These are phyloP conservation scores for Anisognathus igniventris DNA, from an alignment of 2,797 vertebrate species.

Conservation along the genomic window DNA sequence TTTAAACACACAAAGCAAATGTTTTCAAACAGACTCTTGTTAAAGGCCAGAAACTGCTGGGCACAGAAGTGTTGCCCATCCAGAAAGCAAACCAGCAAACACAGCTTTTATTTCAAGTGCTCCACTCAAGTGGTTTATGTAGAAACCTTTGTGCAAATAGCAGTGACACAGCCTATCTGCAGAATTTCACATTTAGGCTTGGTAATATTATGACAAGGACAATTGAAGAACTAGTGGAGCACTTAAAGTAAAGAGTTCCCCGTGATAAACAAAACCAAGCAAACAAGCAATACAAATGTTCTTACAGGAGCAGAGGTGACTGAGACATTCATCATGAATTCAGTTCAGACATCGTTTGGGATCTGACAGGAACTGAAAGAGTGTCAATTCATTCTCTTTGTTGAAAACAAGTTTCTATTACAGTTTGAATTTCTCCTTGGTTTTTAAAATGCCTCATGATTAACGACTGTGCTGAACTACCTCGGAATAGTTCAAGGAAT, in stretches of 20 bases:
- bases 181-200: neutral
- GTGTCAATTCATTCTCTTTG: neutral
- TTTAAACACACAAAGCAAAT: neutral
- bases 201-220: neutral
- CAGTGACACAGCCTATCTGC: neutral
- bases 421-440: neutral
- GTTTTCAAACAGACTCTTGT: neutral
- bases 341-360: neutral
- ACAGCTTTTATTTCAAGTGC: conserved; percentile 35
- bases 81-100: conserved; percentile 17
- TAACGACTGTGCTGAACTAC: neutral
- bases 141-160: neutral
- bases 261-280: neutral
- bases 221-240: neutral
- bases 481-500: neutral
- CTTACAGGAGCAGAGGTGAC: neutral
- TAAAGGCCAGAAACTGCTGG: conserved; percentile 13
- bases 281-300: neutral
- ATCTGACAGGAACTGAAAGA: conserved; percentile 25
- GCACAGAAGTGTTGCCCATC: neutral
- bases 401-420: neutral
- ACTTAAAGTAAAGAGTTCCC: neutral
- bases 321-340: conserved; percentile 3
- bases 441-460: neutral
- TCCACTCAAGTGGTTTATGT: neutral